Evolutionary conservation across 2,797 vertebrate genomes (phyloP).

Genomic region (Thalassophryne amazonica): DNA sequence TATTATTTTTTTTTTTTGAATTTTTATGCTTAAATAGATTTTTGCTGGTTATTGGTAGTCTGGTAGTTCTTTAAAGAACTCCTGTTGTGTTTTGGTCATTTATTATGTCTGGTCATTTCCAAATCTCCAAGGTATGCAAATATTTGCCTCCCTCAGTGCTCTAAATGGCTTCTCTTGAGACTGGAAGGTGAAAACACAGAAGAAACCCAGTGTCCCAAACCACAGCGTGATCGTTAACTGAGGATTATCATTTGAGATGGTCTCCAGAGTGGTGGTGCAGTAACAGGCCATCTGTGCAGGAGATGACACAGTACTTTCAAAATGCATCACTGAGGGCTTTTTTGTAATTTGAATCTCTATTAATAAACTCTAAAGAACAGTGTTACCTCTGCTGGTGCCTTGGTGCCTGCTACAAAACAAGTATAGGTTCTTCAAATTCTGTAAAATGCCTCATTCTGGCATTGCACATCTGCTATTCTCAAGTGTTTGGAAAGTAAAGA

Average conservation of each 20-base stretch:
- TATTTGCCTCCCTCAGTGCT: not conserved
- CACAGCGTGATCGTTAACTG: slow-evolving; percentile 9
- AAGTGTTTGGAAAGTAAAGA: too few relatives aligned
- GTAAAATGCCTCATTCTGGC: too few relatives aligned
- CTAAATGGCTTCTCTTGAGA: not conserved
- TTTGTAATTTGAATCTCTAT: not conserved
- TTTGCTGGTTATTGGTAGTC: too few relatives aligned
- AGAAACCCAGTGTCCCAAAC: not conserved
- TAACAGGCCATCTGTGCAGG: slow-evolving; percentile 40
- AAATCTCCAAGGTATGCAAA: slow-evolving; percentile 5
- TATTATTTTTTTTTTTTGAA: too few relatives aligned
- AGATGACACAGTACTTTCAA: slow-evolving; percentile 21
- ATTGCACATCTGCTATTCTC: too few relatives aligned
- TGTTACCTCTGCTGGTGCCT: too few relatives aligned
- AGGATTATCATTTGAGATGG: slow-evolving; percentile 15
- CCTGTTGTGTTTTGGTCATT: not conserved
- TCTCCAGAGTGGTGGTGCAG: slow-evolving; percentile 15
- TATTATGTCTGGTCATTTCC: not conserved
- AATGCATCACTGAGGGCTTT: not conserved
- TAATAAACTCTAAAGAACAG: not conserved
- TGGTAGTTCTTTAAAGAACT: not conserved
- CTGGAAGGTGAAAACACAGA: not conserved
- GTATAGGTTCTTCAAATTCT: too few relatives aligned
- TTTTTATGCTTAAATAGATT: too few relatives aligned
- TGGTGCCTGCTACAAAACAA: too few relatives aligned